phyloP scores from a whole-genome alignment of 2,888 invertebrate genomes.

The Drosophila mimica region DNA sequence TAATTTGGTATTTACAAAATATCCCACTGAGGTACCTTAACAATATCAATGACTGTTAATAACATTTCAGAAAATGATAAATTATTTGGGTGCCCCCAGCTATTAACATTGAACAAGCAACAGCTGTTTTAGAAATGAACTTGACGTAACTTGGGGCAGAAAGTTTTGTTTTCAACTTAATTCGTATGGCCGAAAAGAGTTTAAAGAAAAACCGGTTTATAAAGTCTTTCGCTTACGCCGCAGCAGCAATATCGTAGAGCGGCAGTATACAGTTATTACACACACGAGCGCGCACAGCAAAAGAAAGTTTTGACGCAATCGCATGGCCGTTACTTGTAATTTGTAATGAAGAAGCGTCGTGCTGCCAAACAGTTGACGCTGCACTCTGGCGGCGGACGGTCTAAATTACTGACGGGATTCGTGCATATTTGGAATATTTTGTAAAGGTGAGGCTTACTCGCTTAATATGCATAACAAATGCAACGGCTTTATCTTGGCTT shows the following conservation, averaged over 20 bases:
- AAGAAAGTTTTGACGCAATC: slow-evolving; percentile 80
- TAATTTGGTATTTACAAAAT: neutral
- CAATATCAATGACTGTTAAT: neutral
- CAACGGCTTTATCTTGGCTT: slow-evolving; percentile 40
- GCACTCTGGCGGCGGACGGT: slow-evolving; percentile 61
- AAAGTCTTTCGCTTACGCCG: slow-evolving; percentile 52
- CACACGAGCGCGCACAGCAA: slow-evolving; percentile 45
- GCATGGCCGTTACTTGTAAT: slow-evolving; percentile 63
- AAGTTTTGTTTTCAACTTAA: slow-evolving; percentile 58
- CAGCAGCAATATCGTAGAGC: slow-evolving; percentile 54
- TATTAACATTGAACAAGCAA: neutral
- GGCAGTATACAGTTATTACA: slow-evolving; percentile 35
- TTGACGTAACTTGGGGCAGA: slow-evolving; percentile 69
- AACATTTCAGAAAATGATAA: neutral
- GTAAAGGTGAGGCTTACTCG: slow-evolving; percentile 34
- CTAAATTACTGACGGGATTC: slow-evolving; percentile 20
- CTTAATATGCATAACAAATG: slow-evolving; percentile 46
- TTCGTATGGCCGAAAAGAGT: slow-evolving; percentile 31
- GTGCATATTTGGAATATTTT: slow-evolving; percentile 30
- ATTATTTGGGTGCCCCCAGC: slow-evolving; percentile 3
- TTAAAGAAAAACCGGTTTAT: slow-evolving; percentile 60
- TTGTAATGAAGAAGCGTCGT: slow-evolving; percentile 72
- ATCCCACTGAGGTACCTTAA: neutral
- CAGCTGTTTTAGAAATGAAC: slow-evolving; percentile 55
- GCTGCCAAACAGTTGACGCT: slow-evolving; percentile 58